These are phyloP conservation scores for Drosophila seguyi DNA, from an alignment of 1,140 invertebrate genomes.

Conservation along the genomic window DNA sequence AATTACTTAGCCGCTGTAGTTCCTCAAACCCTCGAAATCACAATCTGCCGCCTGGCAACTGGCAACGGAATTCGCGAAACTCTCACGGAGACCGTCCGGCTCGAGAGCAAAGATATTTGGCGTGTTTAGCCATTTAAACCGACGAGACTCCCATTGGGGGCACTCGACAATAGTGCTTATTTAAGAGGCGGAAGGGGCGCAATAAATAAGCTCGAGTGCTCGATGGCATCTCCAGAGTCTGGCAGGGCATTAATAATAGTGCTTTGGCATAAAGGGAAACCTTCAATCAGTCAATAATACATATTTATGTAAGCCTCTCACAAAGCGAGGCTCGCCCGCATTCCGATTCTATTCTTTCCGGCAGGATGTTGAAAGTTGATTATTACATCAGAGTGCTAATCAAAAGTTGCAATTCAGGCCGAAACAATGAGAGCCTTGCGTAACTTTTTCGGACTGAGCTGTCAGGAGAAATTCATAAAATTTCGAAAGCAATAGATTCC, in stretches of 20 bases:
- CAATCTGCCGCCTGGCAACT: constrained; percentile 33
- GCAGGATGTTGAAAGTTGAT: constrained; percentile 46
- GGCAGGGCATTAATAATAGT: constrained; percentile 57
- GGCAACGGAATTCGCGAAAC: not conserved
- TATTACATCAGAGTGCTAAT: constrained; percentile 72
- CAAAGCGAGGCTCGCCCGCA: not conserved
- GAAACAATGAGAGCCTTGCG: constrained; percentile 55
- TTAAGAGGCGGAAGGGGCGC: constrained; percentile 30
- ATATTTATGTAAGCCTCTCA: constrained; percentile 35
- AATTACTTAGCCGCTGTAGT: constrained; percentile 34
- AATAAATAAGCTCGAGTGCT: constrained; percentile 71
- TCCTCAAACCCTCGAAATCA: constrained; percentile 31
- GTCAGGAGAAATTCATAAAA: constrained; percentile 65
- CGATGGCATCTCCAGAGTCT: constrained; percentile 50
- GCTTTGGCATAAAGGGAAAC: constrained; percentile 35
- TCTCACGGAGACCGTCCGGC: not conserved
- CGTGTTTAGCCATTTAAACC: constrained; percentile 55
- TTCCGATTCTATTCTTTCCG: not conserved
- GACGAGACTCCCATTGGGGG: constrained; percentile 21
- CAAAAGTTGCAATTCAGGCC: constrained; percentile 70
- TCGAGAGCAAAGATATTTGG: constrained; percentile 23
- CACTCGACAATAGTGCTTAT: constrained; percentile 42
- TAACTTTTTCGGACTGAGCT: constrained; percentile 48
- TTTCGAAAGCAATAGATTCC: constrained; percentile 34
- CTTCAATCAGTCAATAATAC: constrained; percentile 73